Percentiles rank a stretch among this genome's conserved stretches.
phyloP scores from a whole-genome alignment of 2,797 vertebrate species.

The Agapornis canus region DNA sequence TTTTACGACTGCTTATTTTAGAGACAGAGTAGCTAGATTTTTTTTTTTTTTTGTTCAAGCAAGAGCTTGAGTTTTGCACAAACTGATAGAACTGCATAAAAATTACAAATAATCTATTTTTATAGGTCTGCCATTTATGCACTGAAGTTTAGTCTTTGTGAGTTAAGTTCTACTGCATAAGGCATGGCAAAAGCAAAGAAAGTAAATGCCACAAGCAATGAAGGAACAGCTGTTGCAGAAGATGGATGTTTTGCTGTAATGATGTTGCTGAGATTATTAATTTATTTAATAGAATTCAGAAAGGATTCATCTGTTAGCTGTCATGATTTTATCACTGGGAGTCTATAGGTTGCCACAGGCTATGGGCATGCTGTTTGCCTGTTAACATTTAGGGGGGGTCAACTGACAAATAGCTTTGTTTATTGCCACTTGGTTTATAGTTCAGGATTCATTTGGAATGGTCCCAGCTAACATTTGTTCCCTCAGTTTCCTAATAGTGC shows the following conservation, averaged over 20 bases:
- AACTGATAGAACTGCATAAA: not conserved
- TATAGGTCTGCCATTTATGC: not conserved
- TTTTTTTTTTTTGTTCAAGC: not conserved
- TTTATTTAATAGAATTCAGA: slow-evolving; percentile 74
- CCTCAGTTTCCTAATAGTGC: slow-evolving; percentile 29
- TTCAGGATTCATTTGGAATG: slow-evolving; percentile 58
- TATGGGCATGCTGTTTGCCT: slow-evolving; percentile 58
- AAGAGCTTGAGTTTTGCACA: not conserved
- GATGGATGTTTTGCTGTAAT: slow-evolving; percentile 71
- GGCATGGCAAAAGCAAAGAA: slow-evolving; percentile 8
- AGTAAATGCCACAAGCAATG: slow-evolving; percentile 37
- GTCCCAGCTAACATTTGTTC: slow-evolving; percentile 52
- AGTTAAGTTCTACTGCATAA: not conserved
- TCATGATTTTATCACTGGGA: slow-evolving; percentile 65
- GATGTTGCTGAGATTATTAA: slow-evolving; percentile 74
- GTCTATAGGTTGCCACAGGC: slow-evolving; percentile 50
- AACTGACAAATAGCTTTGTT: slow-evolving; percentile 74
- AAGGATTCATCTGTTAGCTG: slow-evolving; percentile 74
- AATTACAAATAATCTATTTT: slow-evolving; percentile 8
- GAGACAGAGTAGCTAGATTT: not conserved
- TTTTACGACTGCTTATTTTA: not conserved
- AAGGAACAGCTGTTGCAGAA: slow-evolving; percentile 67
- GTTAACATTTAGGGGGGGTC: slow-evolving; percentile 66
- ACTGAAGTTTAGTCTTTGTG: not conserved
- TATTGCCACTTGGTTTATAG: slow-evolving; percentile 68